These are phyloP conservation scores for Cephalopholis sonnerati DNA, from an alignment of 2,113 vertebrate genomes.

Conservation along the genomic window DNA sequence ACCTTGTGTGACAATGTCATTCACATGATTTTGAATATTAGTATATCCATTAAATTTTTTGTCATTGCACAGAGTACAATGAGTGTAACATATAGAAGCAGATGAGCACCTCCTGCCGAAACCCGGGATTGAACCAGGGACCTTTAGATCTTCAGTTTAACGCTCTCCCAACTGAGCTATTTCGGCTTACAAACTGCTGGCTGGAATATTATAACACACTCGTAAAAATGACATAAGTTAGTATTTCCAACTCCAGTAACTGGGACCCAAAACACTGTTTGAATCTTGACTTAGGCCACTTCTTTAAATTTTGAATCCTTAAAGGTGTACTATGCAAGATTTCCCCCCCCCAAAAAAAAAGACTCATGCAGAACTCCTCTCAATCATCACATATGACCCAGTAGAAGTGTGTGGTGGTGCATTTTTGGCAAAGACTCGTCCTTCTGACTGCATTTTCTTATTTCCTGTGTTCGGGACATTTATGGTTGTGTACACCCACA, in stretches of 20 bases:
- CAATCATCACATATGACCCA: no score
- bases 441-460: no score
- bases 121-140: neutral
- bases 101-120: neutral
- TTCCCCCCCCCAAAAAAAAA: no score
- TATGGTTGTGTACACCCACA: no score
- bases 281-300: constrained; percentile 14
- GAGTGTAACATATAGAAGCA: no score
- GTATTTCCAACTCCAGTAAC: neutral
- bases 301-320: constrained; percentile 9
- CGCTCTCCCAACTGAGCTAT: neutral
- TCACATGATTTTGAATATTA: neutral
- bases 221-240: neutral
- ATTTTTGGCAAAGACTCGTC: no score
- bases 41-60: neutral
- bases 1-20: neutral
- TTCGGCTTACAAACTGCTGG: neutral
- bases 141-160: neutral
- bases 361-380: no score
- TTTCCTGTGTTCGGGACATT: no score
- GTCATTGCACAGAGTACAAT: neutral
- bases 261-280: neutral
- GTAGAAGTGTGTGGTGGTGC: no score
- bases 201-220: neutral
- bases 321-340: no score